These are phyloP conservation scores for Bufo gargarizans DNA, from an alignment of 2,113 vertebrate species.

Conservation along the genomic window DNA sequence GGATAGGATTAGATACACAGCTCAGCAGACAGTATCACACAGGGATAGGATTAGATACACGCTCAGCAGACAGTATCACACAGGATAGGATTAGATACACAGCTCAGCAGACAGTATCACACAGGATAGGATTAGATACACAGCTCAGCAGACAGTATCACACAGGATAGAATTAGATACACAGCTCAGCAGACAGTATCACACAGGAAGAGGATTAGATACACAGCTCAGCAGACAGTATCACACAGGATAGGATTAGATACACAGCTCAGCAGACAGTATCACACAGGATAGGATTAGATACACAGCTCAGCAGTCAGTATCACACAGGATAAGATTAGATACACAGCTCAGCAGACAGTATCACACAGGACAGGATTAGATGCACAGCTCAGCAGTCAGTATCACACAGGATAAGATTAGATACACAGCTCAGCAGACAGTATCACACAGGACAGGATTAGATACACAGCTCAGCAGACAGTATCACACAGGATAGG, in stretches of 20 bases:
- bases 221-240: not conserved
- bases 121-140: not conserved
- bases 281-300: not conserved
- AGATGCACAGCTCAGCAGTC: not conserved
- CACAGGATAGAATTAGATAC: not conserved
- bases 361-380: not conserved
- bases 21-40: not conserved
- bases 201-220: not conserved
- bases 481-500: too few relatives aligned
- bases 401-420: not conserved
- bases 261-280: not conserved
- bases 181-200: not conserved
- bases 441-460: too few relatives aligned
- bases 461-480: too few relatives aligned
- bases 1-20: not conserved
- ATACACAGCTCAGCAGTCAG: not conserved
- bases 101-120: not conserved
- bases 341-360: not conserved
- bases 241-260: not conserved
- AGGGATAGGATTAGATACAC: not conserved
- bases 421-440: not conserved
- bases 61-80: constrained; percentile 3
- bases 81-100: not conserved
- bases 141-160: not conserved
- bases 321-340: not conserved